These are phyloP conservation scores for Drosophila lacteicornis DNA, from an alignment of 1,140 invertebrate species.

Conservation along the genomic window DNA sequence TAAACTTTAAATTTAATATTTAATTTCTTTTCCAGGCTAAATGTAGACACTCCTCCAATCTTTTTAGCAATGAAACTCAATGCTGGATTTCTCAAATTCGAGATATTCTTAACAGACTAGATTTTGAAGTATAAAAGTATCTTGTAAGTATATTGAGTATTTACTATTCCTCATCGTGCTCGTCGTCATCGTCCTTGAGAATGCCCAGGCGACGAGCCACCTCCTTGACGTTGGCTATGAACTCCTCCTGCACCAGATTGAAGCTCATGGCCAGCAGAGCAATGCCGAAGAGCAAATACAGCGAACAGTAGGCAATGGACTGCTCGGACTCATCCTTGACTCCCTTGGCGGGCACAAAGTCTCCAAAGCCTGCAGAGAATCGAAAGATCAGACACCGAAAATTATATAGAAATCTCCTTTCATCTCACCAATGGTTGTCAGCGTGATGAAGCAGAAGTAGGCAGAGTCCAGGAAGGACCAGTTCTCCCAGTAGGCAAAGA, in stretches of 20 bases:
- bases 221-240: conserved; percentile 93
- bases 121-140: not conserved
- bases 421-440: conserved; percentile 95
- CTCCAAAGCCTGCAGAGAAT: conserved; percentile 91
- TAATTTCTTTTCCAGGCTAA: not conserved
- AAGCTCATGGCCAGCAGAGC: conserved; percentile 99
- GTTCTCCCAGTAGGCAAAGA: conserved; percentile 94
- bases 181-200: conserved; percentile 90
- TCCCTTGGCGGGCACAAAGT: conserved; percentile 95
- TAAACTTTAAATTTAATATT: not conserved
- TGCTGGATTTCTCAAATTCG: not conserved
- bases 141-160: not conserved
- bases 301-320: conserved; percentile 95
- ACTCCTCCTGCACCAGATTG: conserved; percentile 97
- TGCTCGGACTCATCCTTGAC: conserved; percentile 89
- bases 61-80: not conserved
- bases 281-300: conserved; percentile 98
- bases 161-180: conserved; percentile 77
- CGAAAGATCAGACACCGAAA: too few species aligned
- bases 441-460: conserved; percentile 98
- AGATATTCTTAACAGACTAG: not conserved
- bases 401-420: too few species aligned
- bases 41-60: not conserved
- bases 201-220: conserved; percentile 93
- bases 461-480: conserved; percentile 96